Conservation (phyloP, 2,113 vertebrate species). For the Trichechus manatus region DNA sequence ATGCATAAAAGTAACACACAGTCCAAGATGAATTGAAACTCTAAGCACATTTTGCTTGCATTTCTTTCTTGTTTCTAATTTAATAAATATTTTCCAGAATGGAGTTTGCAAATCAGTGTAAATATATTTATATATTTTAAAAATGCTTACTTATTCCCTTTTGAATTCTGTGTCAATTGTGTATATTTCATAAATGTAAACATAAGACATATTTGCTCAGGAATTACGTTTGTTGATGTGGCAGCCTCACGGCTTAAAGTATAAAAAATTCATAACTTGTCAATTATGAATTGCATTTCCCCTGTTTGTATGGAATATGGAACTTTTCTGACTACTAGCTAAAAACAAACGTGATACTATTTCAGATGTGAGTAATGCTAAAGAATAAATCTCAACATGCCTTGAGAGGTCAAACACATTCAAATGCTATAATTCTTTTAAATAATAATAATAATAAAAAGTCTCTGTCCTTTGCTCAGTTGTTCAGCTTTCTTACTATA, state of each 20-base stretch:
- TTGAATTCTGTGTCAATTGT: constrained; percentile 79
- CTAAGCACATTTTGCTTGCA: constrained; percentile 69
- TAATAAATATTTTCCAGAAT: constrained; percentile 82
- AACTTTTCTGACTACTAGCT: constrained; percentile 78
- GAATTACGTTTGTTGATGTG: constrained; percentile 86
- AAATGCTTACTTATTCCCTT: constrained; percentile 85
- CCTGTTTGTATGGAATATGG: constrained; percentile 79
- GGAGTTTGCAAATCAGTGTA: constrained; percentile 78
- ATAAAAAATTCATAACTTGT: constrained; percentile 88
- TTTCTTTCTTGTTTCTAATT: constrained; percentile 78
- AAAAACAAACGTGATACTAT: constrained; percentile 71
- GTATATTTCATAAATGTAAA: constrained; percentile 85
- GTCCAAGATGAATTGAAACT: constrained; percentile 67
- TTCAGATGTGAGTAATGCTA: constrained; percentile 63
- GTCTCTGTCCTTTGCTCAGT: constrained; percentile 29
- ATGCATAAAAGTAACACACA: constrained; percentile 46
- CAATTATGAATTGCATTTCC: constrained; percentile 84
- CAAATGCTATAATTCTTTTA: constrained; percentile 55
- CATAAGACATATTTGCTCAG: constrained; percentile 85
- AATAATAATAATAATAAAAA: not conserved
- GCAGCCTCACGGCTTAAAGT: constrained; percentile 81
- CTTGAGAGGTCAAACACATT: constrained; percentile 61
- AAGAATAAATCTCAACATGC: not conserved
- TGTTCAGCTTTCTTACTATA: constrained; percentile 32
- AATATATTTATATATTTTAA: constrained; percentile 74